Percentiles rank a stretch among this genome's conserved stretches.
Evolutionary conservation across 37 sponge, comb jelly and placozoan species (phyloP).

Genomic region (Haliclona indistincta): DNA sequence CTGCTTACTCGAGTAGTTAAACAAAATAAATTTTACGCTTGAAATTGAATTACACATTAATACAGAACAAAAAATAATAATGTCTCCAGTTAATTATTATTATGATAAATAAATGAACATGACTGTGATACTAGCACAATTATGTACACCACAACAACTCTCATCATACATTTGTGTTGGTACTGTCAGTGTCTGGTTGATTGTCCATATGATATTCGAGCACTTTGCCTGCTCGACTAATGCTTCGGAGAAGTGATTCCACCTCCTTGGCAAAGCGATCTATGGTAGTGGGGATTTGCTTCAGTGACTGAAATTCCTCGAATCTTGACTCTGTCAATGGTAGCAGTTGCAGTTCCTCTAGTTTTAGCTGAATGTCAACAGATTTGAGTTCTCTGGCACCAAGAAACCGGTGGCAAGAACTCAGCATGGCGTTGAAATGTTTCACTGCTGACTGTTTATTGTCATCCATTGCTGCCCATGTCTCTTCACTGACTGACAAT

Average conservation of each 20-base stretch:
- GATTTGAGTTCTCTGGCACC: slow-evolving; percentile 2
- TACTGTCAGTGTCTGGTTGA: too few relatives aligned
- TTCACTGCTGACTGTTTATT: background rate
- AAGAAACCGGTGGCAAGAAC: slow-evolving; percentile 9
- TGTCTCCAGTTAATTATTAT: background rate
- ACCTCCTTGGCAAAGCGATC: background rate
- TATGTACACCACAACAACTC: too few relatives aligned
- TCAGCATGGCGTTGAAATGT: slow-evolving; percentile 8
- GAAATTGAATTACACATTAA: background rate
- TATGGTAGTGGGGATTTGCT: background rate
- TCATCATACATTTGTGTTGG: too few relatives aligned
- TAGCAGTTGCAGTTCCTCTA: slow-evolving; percentile 1
- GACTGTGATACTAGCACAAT: too few relatives aligned
- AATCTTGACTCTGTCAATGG: background rate
- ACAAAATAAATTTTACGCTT: background rate
- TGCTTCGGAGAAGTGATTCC: background rate
- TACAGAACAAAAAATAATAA: background rate
- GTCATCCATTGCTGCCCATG: background rate
- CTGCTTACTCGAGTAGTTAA: background rate
- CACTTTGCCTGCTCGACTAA: background rate
- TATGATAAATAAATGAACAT: background rate
- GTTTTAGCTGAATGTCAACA: background rate
- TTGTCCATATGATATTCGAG: too few relatives aligned
- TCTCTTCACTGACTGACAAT: background rate
- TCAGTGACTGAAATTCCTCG: background rate